Base-by-base conservation (phyloP, 2,113 vertebrate species). In the Brienomyrus longianalis region DNA sequence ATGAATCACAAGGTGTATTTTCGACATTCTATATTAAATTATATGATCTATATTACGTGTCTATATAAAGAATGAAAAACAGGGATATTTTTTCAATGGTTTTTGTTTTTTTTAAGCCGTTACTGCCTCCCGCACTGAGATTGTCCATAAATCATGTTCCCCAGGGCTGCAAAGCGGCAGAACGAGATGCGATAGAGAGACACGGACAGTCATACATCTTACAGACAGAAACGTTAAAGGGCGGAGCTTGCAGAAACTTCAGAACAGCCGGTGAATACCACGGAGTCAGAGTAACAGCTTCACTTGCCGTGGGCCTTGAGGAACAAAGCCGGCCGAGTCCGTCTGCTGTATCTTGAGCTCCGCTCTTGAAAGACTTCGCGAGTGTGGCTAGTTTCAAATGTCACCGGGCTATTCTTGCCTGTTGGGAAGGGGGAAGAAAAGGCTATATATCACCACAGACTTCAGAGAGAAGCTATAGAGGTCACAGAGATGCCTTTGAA, bases 161-260 rank as follows among this genome's bases (percentile, higher is more conserved):
- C 13, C 31, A 15, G 13, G 35, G n/a, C 85, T 39, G 6, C 50
- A 52, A 54, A 56, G 50, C 23, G 27, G 48, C n/a, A 54, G 51
- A 56, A 54, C 0, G 50, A 87, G 45, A 86, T 48, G n/a, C 45
- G 48, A 51, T 50, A 13, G 48, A 51, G 85, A 43, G 23, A 87
- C 31, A 23, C 31, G 17, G 85, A 87, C 51, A 87, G 85, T 56
- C 85, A 54, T 87, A 56, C 52, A 87, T 87, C 85, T 87, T 87
- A 19, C 11, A 31, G 85, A 87, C 50, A 87, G 51, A 56, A 56
- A 87, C 48, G 39, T 56, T 87, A 87, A 56, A 87, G 51, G 19
- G 85, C 6, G 27, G 4, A 52, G 21, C 83, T 86, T 51, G 83
- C 83, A 50, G 48, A 48, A 51, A 54, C 85, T 56, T 56, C 51